Evolutionary conservation across 2,113 vertebrate genomes (phyloP), one percentile per base, ranked within the genome.

Genomic region (Butorides virescens): DNA sequence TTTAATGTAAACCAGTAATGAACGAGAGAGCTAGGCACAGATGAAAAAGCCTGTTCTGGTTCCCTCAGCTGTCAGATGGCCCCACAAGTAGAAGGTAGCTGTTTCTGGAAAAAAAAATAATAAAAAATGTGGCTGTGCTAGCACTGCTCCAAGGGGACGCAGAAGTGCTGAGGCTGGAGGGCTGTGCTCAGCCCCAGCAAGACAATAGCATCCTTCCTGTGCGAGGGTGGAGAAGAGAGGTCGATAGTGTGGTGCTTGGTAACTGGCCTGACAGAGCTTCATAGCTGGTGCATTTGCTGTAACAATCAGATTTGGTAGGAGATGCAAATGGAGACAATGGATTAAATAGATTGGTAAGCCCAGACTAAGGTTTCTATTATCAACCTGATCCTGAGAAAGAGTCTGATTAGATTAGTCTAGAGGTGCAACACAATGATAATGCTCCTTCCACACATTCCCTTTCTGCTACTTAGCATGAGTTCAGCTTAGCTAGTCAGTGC

Each of bases 191-290:
- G 81, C 58, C 55, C 66, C 42, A 27, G 19, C 16, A 21, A 19
- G 34, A 61, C 29, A 3, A 0, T 7, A 14, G 66, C 20, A 29
- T 30, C 37, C n/a, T 59, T 34, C 20, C 49, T 55, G 34, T 56
- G 67, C 44, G 37, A 16, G 44, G 14, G 7, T 18, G 34, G 10
- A 52, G 53, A 17, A 10, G 44, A 30, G 25, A 22, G 15, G 12
- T 17, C 0, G 0, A 1, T 19, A 8, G 4, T 3, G 14, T 29
- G 46, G 5, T 19, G 20, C 34, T 71, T 30, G 13, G 49, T 4
- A 9, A 8, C 37, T 21, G 75, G 2, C 13, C 32, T 75, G 50
- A 15, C 19, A 7, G 37, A 13, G 32, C 0, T 11, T 59, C 44
- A 6, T 6, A 15, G 53, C 21, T 13, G 55, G 16, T 59, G 47